phyloP scores from a whole-genome alignment of 2,888 invertebrate species.

The Caenorhabditis sp. region DNA sequence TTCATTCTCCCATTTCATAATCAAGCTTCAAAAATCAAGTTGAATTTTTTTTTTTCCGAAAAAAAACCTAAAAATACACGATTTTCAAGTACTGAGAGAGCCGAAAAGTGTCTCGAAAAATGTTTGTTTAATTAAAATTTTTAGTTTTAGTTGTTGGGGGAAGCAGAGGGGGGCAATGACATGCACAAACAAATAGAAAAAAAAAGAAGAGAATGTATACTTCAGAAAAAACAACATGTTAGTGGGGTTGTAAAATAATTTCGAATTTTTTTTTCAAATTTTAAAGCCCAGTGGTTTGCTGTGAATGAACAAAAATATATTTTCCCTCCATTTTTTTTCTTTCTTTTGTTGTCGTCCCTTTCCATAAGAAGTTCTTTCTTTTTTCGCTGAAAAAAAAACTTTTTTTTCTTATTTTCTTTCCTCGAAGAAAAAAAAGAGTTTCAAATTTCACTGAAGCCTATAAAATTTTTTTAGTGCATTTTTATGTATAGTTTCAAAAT shows the following conservation, averaged over 20 bases:
- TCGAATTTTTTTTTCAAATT: neutral
- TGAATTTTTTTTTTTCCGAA: neutral
- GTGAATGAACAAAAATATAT: too few species aligned
- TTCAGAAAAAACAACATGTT: neutral
- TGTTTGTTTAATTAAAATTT: conserved; percentile 49
- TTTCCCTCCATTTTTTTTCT: neutral
- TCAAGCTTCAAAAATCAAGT: too few species aligned
- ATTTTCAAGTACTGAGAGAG: neutral
- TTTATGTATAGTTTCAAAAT: neutral
- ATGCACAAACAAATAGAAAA: neutral
- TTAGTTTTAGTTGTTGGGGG: neutral
- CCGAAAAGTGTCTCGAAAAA: conserved; percentile 17
- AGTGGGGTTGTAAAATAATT: too few species aligned
- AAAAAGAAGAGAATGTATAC: neutral
- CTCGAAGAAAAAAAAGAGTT: neutral
- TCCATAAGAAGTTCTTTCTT: too few species aligned
- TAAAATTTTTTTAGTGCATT: too few species aligned
- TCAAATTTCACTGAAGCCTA: conserved; percentile 1
- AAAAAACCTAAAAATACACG: neutral
- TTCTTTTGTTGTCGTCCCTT: neutral
- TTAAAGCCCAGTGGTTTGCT: neutral
- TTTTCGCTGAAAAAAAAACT: neutral
- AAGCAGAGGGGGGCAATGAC: neutral
- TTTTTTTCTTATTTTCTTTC: neutral
- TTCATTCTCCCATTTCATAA: too few species aligned